Conservation (phyloP, 2,888 invertebrate species). For the Synanthedon formicaeformis region DNA sequence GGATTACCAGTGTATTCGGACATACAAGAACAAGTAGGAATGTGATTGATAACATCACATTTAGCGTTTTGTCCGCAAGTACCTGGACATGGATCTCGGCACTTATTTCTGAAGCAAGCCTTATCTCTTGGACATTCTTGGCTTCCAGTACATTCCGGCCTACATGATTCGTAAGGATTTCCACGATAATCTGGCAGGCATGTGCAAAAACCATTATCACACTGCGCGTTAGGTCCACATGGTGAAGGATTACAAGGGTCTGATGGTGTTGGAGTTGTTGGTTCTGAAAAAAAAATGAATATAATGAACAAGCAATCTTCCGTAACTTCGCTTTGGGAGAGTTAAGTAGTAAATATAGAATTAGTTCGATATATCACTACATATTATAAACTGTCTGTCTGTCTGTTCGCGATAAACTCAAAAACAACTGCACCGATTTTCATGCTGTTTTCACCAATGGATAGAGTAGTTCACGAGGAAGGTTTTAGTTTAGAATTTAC, state of each 20-base stretch:
- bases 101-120: slow-evolving; percentile 80
- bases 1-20: slow-evolving; percentile 80
- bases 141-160: slow-evolving; percentile 80
- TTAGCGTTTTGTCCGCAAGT: slow-evolving; percentile 80
- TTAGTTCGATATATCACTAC: too few species aligned
- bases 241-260: slow-evolving; percentile 79
- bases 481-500: too few species aligned
- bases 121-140: slow-evolving; percentile 77
- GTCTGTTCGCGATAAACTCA: too few species aligned
- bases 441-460: too few species aligned
- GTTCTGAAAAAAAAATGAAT: slow-evolving; percentile 26
- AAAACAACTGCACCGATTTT: too few species aligned
- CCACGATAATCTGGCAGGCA: slow-evolving; percentile 78
- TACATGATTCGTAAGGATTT: slow-evolving; percentile 77
- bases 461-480: too few species aligned
- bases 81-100: slow-evolving; percentile 80
- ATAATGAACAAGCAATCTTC: too few species aligned
- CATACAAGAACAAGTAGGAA: slow-evolving; percentile 78
- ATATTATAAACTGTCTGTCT: too few species aligned
- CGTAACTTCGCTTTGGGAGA: too few species aligned
- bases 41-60: slow-evolving; percentile 81
- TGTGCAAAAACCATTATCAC: slow-evolving; percentile 76
- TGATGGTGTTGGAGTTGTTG: slow-evolving; percentile 41
- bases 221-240: slow-evolving; percentile 79
- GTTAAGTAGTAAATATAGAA: too few species aligned